A percentile compares a stretch with the other conserved stretches of the same genome.
Evolutionary conservation across 2,888 invertebrate species (phyloP).

Genomic region (Xestoiulus laeticollis): DNA sequence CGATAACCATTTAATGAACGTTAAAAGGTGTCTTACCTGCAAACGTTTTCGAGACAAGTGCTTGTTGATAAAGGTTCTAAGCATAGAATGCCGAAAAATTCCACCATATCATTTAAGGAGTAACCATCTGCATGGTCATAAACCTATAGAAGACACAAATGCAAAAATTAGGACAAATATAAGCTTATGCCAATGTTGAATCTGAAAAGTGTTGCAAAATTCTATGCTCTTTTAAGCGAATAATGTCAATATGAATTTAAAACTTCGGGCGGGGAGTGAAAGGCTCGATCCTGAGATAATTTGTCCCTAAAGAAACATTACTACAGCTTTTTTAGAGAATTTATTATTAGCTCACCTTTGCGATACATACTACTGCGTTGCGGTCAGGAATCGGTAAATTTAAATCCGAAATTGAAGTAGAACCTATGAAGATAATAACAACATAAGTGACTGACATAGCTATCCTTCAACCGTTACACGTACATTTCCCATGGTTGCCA

Average conservation of each 20-base stretch:
- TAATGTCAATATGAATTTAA: too few relatives aligned
- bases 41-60: not conserved
- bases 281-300: too few relatives aligned
- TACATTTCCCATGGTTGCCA: too few relatives aligned
- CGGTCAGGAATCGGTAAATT: constrained; percentile 30
- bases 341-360: constrained; percentile 49
- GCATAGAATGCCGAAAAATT: constrained; percentile 35
- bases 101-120: constrained; percentile 21
- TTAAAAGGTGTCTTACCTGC: not conserved
- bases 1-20: not conserved
- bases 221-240: too few relatives aligned
- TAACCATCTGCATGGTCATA: not conserved
- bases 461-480: too few relatives aligned
- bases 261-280: too few relatives aligned
- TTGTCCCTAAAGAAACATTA: too few relatives aligned
- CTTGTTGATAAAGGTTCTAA: not conserved
- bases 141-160: not conserved
- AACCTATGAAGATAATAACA: not conserved
- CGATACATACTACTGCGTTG: constrained; percentile 48
- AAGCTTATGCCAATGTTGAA: too few relatives aligned
- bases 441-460: not conserved
- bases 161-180: not conserved
- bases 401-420: not conserved
- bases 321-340: too few relatives aligned
- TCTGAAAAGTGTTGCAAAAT: too few relatives aligned